Evolutionary conservation across 2,113 vertebrate genomes (phyloP).

Genomic region (Carassius gibelio): DNA sequence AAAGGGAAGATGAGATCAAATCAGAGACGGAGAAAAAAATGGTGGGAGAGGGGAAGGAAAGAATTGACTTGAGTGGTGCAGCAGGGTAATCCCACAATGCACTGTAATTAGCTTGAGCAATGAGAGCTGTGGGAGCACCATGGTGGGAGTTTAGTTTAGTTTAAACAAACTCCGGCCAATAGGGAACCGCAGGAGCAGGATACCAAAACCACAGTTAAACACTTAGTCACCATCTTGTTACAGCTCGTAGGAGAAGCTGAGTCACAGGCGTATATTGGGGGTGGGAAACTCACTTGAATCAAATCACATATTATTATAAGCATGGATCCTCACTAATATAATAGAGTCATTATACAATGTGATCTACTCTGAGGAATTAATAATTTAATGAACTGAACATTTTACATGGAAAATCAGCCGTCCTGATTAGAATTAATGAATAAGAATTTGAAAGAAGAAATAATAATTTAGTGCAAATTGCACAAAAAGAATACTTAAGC

Average conservation of each 20-base stretch:
- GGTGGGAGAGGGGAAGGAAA: constrained; percentile 1
- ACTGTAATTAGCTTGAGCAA: constrained; percentile 26
- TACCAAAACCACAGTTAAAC: constrained; percentile 29
- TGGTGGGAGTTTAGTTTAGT: constrained; percentile 36
- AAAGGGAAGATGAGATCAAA: constrained; percentile 10
- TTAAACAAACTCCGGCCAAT: constrained; percentile 32
- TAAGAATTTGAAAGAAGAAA: too few relatives aligned
- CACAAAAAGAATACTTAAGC: too few relatives aligned
- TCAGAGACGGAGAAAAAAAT: neutral
- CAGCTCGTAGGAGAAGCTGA: constrained; percentile 43
- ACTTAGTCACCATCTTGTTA: constrained; percentile 16
- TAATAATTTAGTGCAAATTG: too few relatives aligned
- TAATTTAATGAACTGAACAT: neutral
- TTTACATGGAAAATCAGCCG: neutral
- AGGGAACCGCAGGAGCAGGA: neutral
- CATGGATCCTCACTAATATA: neutral
- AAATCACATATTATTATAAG: constrained; percentile 14
- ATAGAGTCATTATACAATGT: neutral
- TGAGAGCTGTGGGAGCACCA: constrained; percentile 26
- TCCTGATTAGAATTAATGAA: neutral
- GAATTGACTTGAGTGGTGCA: neutral
- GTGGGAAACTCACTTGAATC: neutral
- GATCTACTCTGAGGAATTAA: neutral
- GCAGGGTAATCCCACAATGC: neutral
- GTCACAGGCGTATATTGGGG: constrained; percentile 32